A percentile compares a stretch with the other conserved stretches of the same genome.
These are phyloP conservation scores for Clarias gariepinus DNA, from an alignment of 2,113 vertebrate genomes.

Conservation along the genomic window DNA sequence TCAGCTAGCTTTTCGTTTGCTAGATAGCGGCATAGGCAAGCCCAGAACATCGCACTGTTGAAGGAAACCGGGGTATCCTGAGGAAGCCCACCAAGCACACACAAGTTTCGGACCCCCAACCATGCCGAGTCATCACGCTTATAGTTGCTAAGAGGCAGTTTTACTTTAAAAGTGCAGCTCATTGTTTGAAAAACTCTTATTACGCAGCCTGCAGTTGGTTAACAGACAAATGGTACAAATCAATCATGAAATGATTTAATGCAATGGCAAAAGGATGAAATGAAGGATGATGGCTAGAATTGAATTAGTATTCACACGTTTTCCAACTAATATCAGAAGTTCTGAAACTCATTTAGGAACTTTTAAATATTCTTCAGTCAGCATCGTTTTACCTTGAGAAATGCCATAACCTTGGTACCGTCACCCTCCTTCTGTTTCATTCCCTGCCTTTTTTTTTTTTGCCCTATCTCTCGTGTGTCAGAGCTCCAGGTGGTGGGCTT, in stretches of 20 bases:
- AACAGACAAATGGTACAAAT: not conserved
- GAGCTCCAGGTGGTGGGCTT: constrained; percentile 45
- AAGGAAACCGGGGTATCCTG: no score
- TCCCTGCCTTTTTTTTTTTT: constrained; percentile 14
- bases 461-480: constrained; percentile 36
- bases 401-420: constrained; percentile 33
- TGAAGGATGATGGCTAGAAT: not conserved
- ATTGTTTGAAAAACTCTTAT: not conserved
- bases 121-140: not conserved
- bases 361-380: constrained; percentile 42
- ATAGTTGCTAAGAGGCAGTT: not conserved
- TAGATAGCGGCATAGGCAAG: not conserved
- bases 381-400: constrained; percentile 40
- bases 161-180: not conserved
- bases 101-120: no score
- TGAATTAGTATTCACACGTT: not conserved
- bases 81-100: no score
- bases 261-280: not conserved
- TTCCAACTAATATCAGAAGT: not conserved
- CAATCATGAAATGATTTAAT: not conserved
- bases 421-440: constrained; percentile 37
- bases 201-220: not conserved
- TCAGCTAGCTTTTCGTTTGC: not conserved
- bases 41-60: no score
- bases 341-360: not conserved